These are phyloP conservation scores for Eremobia ochroleuca DNA, from an alignment of 2,888 invertebrate species.

Conservation along the genomic window DNA sequence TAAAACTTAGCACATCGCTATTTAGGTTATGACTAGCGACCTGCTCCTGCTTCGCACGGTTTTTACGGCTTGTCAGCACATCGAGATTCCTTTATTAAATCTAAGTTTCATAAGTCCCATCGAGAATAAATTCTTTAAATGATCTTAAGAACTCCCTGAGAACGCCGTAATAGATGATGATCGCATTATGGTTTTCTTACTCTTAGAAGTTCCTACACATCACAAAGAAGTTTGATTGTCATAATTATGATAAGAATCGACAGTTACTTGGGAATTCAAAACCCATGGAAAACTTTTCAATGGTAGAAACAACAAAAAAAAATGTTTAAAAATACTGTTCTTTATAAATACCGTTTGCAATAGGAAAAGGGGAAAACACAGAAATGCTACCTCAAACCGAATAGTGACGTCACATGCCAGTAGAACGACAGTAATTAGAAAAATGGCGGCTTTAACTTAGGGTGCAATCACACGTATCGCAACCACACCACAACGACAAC, in stretches of 20 bases:
- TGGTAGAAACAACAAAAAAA: not conserved
- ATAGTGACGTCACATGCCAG: slow-evolving; percentile 26
- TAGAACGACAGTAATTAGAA: slow-evolving; percentile 34
- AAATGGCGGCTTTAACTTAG: slow-evolving; percentile 31
- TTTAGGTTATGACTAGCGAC: not conserved
- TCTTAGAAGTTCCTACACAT: not conserved
- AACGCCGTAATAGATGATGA: not conserved
- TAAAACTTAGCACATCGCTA: not conserved
- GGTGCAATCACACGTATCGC: not conserved
- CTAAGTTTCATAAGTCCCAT: not conserved
- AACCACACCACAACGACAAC: not conserved
- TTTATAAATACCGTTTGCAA: not conserved
- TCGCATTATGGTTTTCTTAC: not conserved
- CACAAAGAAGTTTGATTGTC: not conserved
- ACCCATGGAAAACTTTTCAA: not conserved
- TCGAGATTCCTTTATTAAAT: not conserved
- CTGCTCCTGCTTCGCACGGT: not conserved
- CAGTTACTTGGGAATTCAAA: not conserved
- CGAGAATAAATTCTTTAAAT: not conserved
- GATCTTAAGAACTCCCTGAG: not conserved
- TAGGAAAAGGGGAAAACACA: not conserved
- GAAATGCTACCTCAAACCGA: not conserved
- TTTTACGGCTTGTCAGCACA: not conserved
- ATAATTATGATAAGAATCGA: not conserved
- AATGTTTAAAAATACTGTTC: not conserved